A percentile compares a stretch with the other conserved stretches of the same genome.
phyloP scores from a whole-genome alignment of 2,888 invertebrate species.

The Minunthozetes semirufus region DNA sequence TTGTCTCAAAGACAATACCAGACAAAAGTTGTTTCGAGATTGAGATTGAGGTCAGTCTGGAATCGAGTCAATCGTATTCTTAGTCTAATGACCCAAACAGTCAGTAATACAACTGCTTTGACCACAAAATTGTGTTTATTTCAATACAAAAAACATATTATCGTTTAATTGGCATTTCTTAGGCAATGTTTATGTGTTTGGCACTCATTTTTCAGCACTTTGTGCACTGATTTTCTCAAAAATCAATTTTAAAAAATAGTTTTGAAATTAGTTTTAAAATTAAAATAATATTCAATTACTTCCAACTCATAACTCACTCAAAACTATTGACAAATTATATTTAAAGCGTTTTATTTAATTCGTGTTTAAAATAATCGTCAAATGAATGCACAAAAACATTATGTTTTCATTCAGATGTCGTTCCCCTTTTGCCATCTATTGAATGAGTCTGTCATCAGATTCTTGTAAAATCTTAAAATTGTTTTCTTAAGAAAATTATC shows the following conservation, averaged over 20 bases:
- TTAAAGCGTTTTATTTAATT: not conserved
- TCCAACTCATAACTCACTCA: conserved; percentile 5
- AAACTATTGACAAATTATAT: not conserved
- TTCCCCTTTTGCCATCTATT: not conserved
- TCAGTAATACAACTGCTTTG: not conserved
- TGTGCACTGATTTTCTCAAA: not conserved
- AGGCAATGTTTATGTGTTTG: not conserved
- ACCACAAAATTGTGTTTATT: not conserved
- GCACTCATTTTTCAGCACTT: conserved; percentile 1
- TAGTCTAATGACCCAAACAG: not conserved
- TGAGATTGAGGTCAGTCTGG: not conserved
- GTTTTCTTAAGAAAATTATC: no score
- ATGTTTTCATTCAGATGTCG: not conserved
- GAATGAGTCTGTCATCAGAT: not conserved
- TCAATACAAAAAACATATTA: not conserved
- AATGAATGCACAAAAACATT: conserved; percentile 6
- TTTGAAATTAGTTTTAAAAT: no score
- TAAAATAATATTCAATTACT: not conserved
- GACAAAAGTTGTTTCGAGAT: no score
- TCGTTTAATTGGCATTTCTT: not conserved
- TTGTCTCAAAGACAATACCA: no score
- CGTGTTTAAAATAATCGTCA: not conserved
- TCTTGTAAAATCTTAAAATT: not conserved
- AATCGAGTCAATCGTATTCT: not conserved
- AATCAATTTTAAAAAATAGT: not conserved